Evolutionary conservation across 2,797 vertebrate genomes (phyloP).

Genomic region (Centroberyx gerrardi): DNA sequence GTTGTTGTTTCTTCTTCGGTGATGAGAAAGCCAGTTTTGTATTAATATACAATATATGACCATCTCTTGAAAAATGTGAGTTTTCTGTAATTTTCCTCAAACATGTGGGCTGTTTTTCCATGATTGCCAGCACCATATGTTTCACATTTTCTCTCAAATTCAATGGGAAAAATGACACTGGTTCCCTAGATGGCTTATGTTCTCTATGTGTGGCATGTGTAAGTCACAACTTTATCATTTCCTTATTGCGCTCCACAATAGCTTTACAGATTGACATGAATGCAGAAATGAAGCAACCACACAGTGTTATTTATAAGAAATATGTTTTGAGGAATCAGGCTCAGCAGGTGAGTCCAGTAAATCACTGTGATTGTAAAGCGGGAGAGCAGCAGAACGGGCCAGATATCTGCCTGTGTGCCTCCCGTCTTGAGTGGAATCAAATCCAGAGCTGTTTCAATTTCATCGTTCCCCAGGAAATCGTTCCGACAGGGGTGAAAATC

Average conservation of each 20-base stretch:
- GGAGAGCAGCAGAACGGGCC: neutral
- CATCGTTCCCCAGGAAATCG: conserved; percentile 89
- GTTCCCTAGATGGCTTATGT: conserved; percentile 65
- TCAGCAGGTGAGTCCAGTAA: conserved; percentile 29
- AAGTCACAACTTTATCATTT: conserved; percentile 66
- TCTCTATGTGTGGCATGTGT: conserved; percentile 52
- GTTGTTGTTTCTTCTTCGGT: conserved; percentile 22
- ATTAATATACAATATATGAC: conserved; percentile 12
- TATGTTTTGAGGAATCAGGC: conserved; percentile 11
- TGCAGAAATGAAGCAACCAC: conserved; percentile 41
- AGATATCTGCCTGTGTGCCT: conserved; percentile 42
- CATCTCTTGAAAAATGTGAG: conserved; percentile 34
- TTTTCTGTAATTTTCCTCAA: conserved; percentile 36
- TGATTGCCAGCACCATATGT: conserved; percentile 72
- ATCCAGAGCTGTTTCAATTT: conserved; percentile 61
- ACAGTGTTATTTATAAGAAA: conserved; percentile 33
- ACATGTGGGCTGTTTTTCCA: conserved; percentile 65
- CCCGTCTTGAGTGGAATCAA: conserved; percentile 53
- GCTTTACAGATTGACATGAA: conserved; percentile 52
- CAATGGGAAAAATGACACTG: conserved; percentile 72
- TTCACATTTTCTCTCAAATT: conserved; percentile 82
- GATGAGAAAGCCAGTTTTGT: neutral
- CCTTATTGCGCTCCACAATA: conserved; percentile 49
- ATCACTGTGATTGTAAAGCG: conserved; percentile 21
- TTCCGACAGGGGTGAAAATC: conserved; percentile 94